Evolutionary conservation across 1,140 invertebrate species (phyloP), one percentile per base, ranked within the genome.

Genomic region (Brachionus asplanchnoidis): DNA sequence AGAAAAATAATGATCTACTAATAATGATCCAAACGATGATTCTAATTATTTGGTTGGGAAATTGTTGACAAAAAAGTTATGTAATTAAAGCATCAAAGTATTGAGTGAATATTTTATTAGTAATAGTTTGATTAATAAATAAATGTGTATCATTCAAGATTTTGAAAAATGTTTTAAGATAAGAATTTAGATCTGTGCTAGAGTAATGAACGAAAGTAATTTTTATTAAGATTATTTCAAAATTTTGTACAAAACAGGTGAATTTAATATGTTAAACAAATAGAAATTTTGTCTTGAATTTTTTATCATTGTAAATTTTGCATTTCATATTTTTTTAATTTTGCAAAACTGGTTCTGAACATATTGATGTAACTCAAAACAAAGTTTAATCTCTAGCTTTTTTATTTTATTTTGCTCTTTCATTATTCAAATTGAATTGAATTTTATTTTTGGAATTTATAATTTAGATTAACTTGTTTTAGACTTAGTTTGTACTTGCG

Each of bases 391-490:
- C 40, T 77, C 20, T 44, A 14, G 32, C 53, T 80, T 53, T 50
- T 36, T 28, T 32, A 56, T 32, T 79, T 36, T 36, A 36, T 36
- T 36, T 36, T 36, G 1, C 9, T 44, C 12, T 50, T 50, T 44
- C 11, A 26, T 23, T 44, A 17, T 17, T 5, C 20, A 50, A 46
- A 32, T 50, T 53, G 14, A 80, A 28, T 32, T 80, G 20, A 56
- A 80, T 80, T 28, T 56, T 26, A 80, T 26, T 80, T 50, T 53
- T 53, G 53, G n/a, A 60, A 60, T 60, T 60, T 60, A 60, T 80
- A 32, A 80, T 80, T 80, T 56, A 80, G 77, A 80, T 80, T 53
- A 28, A 26, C 32, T 26, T 56, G 26, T 46, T 79, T 50, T n/a
- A 53, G 11, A 60, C 17, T 32, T 53, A 53, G 44, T 28, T 53